These are phyloP conservation scores for Neopipo cinnamomea DNA, from an alignment of 2,113 vertebrate species.

Conservation along the genomic window DNA sequence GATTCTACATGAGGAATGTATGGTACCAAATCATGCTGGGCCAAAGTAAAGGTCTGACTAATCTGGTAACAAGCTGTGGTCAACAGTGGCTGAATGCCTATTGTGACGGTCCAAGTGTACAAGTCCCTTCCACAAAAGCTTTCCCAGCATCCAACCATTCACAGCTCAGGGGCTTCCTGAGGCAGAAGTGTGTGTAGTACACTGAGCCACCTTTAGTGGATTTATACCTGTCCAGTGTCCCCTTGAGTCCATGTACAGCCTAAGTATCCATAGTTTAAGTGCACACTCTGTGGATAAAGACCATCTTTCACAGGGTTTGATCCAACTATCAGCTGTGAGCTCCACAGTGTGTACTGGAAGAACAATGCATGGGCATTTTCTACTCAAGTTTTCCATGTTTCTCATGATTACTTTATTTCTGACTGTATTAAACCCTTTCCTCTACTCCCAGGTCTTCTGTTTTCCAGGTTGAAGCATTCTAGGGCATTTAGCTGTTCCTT, in stretches of 20 bases:
- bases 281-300: background rate
- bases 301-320: background rate
- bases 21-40: background rate
- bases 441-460: background rate
- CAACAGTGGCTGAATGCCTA: background rate
- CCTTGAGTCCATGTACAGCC: background rate
- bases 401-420: background rate
- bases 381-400: background rate
- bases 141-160: background rate
- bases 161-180: background rate
- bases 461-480: background rate
- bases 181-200: background rate
- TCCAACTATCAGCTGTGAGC: rapidly evolving
- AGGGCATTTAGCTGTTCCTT: background rate
- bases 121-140: background rate
- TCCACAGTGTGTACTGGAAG: background rate
- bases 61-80: too few species aligned
- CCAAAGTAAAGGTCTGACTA: background rate
- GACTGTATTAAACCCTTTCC: background rate
- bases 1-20: rapidly evolving
- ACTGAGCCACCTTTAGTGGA: background rate
- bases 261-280: background rate
- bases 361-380: background rate
- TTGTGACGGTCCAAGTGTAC: background rate
- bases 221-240: background rate